Evolutionary conservation across 2,113 vertebrate genomes (phyloP).

Genomic region (Hippoglossus stenolepis): DNA sequence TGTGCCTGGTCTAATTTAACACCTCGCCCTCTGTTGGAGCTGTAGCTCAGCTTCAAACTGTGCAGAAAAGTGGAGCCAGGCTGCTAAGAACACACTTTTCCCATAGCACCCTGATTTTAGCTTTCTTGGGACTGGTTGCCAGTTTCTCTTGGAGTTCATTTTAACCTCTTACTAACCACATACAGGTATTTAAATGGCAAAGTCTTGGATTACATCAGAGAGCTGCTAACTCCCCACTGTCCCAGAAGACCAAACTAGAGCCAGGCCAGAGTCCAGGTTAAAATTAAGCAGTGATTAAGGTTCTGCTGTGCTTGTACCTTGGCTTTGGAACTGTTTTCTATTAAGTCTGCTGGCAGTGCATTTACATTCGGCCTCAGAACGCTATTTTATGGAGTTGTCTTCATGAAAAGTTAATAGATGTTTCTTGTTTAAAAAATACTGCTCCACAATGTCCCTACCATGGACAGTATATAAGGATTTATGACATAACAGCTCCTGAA

Average conservation of each 20-base stretch:
- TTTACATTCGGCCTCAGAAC: not conserved
- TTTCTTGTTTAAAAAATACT: not conserved
- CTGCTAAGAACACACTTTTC: conserved; percentile 6
- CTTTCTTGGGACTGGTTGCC: not conserved
- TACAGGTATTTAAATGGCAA: conserved; percentile 7
- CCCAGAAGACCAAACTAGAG: conserved; percentile 16
- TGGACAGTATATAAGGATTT: no score
- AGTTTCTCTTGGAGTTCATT: conserved; percentile 20
- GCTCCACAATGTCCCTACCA: not conserved
- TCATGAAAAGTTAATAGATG: not conserved
- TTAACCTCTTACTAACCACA: conserved; percentile 10
- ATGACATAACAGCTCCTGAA: no score
- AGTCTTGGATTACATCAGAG: conserved; percentile 39
- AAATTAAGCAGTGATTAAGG: conserved; percentile 2
- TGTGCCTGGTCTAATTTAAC: not conserved
- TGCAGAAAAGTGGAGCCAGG: not conserved
- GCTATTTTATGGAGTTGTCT: not conserved
- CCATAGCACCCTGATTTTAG: not conserved
- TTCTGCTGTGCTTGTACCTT: not conserved
- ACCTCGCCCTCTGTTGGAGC: not conserved
- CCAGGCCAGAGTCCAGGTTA: conserved; percentile 23
- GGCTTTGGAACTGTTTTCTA: not conserved
- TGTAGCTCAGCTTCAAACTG: not conserved
- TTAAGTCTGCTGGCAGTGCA: not conserved
- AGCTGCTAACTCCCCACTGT: conserved; percentile 26